Evolutionary conservation across 2,113 vertebrate species (phyloP).

Genomic region (Megaptera novaeangliae): DNA sequence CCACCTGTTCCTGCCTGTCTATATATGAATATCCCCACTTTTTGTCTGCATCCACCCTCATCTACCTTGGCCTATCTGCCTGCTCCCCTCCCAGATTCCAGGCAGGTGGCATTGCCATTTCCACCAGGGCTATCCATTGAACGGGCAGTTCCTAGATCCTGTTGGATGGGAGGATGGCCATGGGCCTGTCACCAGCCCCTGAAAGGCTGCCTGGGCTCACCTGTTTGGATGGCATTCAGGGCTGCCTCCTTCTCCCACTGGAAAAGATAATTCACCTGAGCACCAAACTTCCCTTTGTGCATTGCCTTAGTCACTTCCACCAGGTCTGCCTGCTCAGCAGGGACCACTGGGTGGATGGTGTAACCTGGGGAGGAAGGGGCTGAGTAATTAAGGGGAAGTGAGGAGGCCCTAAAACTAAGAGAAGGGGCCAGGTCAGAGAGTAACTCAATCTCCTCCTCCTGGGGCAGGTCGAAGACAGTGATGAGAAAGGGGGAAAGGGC

Average conservation of each 20-base stretch:
- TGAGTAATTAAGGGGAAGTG: constrained; percentile 22
- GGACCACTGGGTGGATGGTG: neutral
- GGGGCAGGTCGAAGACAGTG: neutral
- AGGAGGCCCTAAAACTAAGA: neutral
- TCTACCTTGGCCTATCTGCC: neutral
- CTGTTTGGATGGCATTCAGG: constrained; percentile 75
- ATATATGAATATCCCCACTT: neutral
- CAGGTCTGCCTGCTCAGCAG: constrained; percentile 54
- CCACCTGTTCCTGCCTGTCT: neutral
- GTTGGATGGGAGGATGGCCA: neutral
- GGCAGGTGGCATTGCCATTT: neutral
- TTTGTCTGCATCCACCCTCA: neutral
- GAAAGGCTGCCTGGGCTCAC: constrained; percentile 49
- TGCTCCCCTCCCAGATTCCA: neutral
- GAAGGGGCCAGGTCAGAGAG: neutral
- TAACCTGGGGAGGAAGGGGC: constrained; percentile 57
- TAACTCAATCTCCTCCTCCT: neutral
- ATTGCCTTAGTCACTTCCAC: constrained; percentile 58
- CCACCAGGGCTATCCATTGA: neutral
- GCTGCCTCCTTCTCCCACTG: constrained; percentile 74
- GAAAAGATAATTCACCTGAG: constrained; percentile 69
- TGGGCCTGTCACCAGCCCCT: neutral
- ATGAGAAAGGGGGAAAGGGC: neutral
- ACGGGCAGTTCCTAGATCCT: neutral
- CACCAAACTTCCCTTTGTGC: constrained; percentile 53